phyloP scores from a whole-genome alignment of 2,888 invertebrate species.

The Heteropelma amictum region DNA sequence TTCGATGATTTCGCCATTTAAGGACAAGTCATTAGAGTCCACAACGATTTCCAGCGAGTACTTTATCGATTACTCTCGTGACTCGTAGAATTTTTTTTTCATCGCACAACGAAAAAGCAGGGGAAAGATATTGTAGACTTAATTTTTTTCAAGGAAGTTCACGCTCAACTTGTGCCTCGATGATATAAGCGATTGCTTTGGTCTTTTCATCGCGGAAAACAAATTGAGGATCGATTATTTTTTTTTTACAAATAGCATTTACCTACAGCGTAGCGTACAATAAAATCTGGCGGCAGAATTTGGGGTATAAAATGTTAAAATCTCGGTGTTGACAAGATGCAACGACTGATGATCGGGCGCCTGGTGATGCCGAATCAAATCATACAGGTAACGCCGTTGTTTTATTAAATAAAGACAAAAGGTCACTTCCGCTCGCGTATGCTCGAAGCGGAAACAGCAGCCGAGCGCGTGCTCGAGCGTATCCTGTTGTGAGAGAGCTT shows the following conservation, averaged over 20 bases:
- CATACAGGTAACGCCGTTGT: slow-evolving; percentile 44
- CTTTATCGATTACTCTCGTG: slow-evolving; percentile 7
- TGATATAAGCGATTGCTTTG: too few species aligned
- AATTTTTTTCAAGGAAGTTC: too few species aligned
- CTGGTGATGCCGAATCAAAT: slow-evolving; percentile 42
- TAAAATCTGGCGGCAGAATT: too few species aligned
- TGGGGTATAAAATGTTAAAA: too few species aligned
- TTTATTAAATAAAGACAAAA: slow-evolving; percentile 67
- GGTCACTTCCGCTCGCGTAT: slow-evolving; percentile 70
- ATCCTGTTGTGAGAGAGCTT: slow-evolving; percentile 60
- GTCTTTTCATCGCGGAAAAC: not conserved
- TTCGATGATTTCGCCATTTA: slow-evolving; percentile 46
- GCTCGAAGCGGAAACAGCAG: slow-evolving; percentile 66
- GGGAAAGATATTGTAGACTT: not conserved
- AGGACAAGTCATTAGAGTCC: slow-evolving; percentile 24
- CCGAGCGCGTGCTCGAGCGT: slow-evolving; percentile 68
- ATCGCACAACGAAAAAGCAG: too few species aligned
- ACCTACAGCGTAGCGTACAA: too few species aligned
- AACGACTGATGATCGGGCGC: slow-evolving; percentile 30
- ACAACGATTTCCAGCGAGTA: too few species aligned
- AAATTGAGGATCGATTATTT: not conserved
- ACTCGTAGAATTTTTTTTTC: slow-evolving; percentile 23
- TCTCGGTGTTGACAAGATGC: slow-evolving; percentile 4
- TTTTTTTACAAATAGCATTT: too few species aligned
- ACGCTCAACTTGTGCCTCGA: too few species aligned